phyloP scores from a whole-genome alignment of 2,888 invertebrate genomes.

The Dolichopus griseipennis region DNA sequence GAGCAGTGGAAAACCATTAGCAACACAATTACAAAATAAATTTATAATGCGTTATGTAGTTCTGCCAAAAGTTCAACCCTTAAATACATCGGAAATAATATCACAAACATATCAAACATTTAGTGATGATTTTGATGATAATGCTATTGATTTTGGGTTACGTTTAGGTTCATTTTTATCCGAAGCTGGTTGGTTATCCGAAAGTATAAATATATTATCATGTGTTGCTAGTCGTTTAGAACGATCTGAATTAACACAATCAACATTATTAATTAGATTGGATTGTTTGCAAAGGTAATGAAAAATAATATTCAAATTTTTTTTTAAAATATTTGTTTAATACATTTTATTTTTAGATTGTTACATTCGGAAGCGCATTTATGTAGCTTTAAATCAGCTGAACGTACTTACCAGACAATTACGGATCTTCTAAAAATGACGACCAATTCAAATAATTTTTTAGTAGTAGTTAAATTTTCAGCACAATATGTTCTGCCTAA shows the following conservation, averaged over 20 bases:
- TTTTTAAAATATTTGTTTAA: conserved; percentile 11
- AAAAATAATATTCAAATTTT: conserved; percentile 8
- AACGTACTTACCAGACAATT: conserved; percentile 58
- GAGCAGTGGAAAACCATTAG: conserved; percentile 33
- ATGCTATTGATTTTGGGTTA: conserved; percentile 36
- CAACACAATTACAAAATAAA: conserved; percentile 32
- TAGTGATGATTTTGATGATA: conserved; percentile 26
- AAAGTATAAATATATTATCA: conserved; percentile 63
- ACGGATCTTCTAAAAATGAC: conserved; percentile 48
- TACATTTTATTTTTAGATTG: conserved; percentile 51
- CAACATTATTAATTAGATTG: conserved; percentile 58
- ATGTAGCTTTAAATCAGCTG: conserved; percentile 70
- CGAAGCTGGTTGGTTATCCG: conserved; percentile 80
- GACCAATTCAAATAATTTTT: conserved; percentile 31
- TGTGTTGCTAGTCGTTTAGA: conserved; percentile 59
- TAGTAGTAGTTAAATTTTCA: not conserved
- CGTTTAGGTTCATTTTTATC: conserved; percentile 66
- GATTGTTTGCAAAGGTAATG: conserved; percentile 78
- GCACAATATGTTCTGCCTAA: conserved; percentile 29
- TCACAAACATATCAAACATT: conserved; percentile 14
- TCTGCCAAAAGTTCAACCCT: conserved; percentile 21
- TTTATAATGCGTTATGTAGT: conserved; percentile 28
- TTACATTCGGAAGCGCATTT: conserved; percentile 75
- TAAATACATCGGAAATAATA: not conserved
- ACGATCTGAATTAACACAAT: conserved; percentile 46